Evolutionary conservation across 2,888 invertebrate genomes (phyloP), one percentile per base, ranked within the genome.

Genomic region (Apomyelois bistriatella): DNA sequence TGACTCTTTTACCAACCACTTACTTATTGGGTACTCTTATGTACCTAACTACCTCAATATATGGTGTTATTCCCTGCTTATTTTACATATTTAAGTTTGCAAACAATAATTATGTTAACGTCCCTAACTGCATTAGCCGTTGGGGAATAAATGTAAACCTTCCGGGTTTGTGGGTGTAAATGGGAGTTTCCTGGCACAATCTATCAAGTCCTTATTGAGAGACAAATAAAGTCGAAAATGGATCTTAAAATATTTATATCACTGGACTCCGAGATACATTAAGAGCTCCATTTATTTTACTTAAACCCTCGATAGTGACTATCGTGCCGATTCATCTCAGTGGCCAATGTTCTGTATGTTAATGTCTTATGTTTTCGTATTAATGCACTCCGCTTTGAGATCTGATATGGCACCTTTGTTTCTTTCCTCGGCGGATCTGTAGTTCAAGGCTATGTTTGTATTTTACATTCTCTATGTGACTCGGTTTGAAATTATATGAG

Each of bases 281-380:
- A 74, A 77, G 70, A 74, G 73, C 72, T 75, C 74, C 74, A 82
- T 84, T 81, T 79, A 80, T 81, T 78, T 75, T 68, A 73, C 72
- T 80, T 77, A 74, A 72, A 74, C 66, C 71, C 70, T 62, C 68
- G 74, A 73, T 74, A 74, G 61, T 62, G 66, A 62, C 62, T 81
- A 85, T 87, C 85, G 64, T 58, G 59, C 59, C 72, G 74, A 75
- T 77, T 71, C 74, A 87, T 86, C 86, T 78, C 69, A 54, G 60
- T 62, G 62, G 66, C 57, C 62, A 64, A 65, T 69, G 73, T 74
- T 70, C 61, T 52, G 66, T 79, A 82, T 84, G 79, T 79, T 79
- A 85, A 85, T 82, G 70, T 62, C 69, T 74, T 75, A 72, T 75
- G 76, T 74, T 65, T 74, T 64, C 75, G 78, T 82, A 80, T 82